Conservation (phyloP, 1,140 invertebrate genomes). For the Andricus grossulariae region DNA sequence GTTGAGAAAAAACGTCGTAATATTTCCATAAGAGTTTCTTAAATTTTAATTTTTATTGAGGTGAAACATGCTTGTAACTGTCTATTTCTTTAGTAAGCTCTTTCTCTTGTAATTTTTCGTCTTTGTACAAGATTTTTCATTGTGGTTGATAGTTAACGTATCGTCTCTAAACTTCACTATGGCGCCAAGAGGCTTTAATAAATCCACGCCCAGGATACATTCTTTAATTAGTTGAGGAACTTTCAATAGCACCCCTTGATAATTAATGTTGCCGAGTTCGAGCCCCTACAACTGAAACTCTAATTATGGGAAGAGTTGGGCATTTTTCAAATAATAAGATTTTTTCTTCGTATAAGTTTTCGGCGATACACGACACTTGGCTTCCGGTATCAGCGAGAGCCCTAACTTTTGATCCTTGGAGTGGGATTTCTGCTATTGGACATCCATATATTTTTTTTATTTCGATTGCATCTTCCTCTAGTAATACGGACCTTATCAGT, state of each 20-base stretch:
- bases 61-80: too few relatives aligned
- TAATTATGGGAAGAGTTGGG: not conserved
- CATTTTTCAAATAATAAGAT: not conserved
- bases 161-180: not conserved
- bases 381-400: too few relatives aligned
- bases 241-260: not conserved
- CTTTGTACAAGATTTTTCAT: not conserved
- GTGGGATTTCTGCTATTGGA: not conserved
- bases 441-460: too few relatives aligned
- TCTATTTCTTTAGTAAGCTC: not conserved
- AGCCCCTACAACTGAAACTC: not conserved
- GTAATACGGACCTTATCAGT: too few relatives aligned
- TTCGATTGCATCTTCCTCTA: not conserved
- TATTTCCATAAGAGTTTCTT: not conserved
- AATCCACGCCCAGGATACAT: not conserved
- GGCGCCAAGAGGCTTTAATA: not conserved
- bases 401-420: too few relatives aligned
- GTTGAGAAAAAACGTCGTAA: not conserved
- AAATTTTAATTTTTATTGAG: not conserved
- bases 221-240: not conserved
- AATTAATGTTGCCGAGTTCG: not conserved
- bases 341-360: not conserved
- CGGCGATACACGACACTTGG: not conserved
- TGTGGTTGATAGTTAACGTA: too few relatives aligned
- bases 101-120: not conserved